phyloP scores from a whole-genome alignment of 2,797 vertebrate genomes.

The Sebastes glaucus region DNA sequence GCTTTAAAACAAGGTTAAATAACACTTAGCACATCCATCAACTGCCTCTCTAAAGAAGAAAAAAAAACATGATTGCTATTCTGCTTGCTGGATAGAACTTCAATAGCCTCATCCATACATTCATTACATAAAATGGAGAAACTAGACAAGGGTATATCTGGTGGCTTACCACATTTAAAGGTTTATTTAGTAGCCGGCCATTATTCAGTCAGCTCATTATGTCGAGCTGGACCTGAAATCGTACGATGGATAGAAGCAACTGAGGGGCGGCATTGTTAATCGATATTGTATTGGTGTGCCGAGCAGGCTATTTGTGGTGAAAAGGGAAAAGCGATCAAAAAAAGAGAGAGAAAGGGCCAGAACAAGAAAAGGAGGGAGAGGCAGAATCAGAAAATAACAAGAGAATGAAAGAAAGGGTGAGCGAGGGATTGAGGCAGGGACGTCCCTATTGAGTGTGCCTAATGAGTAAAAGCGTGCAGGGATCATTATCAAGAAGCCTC shows the following conservation, averaged over 20 bases:
- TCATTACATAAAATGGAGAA: constrained; percentile 58
- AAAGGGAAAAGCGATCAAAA: constrained; percentile 36
- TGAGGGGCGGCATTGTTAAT: constrained; percentile 65
- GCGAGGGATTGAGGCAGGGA: constrained; percentile 63
- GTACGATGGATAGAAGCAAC: constrained; percentile 50
- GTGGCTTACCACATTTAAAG: constrained; percentile 61
- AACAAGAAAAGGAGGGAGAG: constrained; percentile 41
- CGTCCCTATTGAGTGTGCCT: constrained; percentile 77
- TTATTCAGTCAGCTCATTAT: constrained; percentile 71
- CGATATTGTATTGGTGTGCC: constrained; percentile 65
- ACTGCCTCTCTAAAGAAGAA: constrained; percentile 68
- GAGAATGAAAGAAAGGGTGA: constrained; percentile 62
- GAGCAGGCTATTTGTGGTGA: constrained; percentile 62
- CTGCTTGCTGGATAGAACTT: constrained; percentile 55
- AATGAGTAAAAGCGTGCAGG: constrained; percentile 83
- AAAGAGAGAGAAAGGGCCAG: constrained; percentile 22
- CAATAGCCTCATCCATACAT: constrained; percentile 68
- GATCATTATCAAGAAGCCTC: constrained; percentile 84
- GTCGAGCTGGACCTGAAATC: constrained; percentile 49
- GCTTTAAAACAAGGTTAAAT: constrained; percentile 87
- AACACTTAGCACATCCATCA: constrained; percentile 84
- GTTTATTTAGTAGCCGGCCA: constrained; percentile 64
- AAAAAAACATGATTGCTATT: constrained; percentile 54
- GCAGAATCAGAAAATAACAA: constrained; percentile 66
- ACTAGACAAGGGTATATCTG: constrained; percentile 35